Evolutionary conservation across 2,113 vertebrate species (phyloP).

Genomic region (Aphyosemion australe): DNA sequence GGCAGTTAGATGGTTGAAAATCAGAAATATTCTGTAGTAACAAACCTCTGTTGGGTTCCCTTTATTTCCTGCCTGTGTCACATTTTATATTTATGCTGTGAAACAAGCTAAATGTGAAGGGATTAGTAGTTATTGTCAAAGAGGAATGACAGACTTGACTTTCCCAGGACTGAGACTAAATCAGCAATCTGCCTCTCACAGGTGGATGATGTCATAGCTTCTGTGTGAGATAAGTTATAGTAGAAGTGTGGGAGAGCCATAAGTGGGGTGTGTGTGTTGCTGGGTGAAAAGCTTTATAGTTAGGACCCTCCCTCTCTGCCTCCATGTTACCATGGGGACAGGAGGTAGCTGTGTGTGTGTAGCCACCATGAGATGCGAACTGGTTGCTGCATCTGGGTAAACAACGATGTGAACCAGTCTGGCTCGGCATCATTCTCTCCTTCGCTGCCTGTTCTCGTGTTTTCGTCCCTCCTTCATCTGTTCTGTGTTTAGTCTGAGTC

Average conservation of each 20-base stretch:
- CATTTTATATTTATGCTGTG: neutral
- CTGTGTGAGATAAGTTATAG: neutral
- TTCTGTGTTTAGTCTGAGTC: neutral
- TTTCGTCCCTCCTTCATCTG: slow-evolving; percentile 5
- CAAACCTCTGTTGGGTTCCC: too few relatives aligned
- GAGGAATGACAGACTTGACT: neutral
- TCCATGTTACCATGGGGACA: slow-evolving; percentile 70
- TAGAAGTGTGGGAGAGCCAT: slow-evolving; percentile 12
- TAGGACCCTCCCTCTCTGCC: slow-evolving; percentile 54
- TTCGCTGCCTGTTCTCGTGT: neutral
- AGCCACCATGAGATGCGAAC: slow-evolving; percentile 42
- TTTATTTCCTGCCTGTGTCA: neutral
- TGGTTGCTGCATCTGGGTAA: slow-evolving; percentile 35
- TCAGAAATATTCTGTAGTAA: too few relatives aligned
- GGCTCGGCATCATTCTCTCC: slow-evolving; percentile 2
- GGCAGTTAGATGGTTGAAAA: neutral
- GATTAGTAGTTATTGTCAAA: neutral
- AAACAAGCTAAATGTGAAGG: neutral
- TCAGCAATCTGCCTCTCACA: neutral
- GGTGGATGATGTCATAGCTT: slow-evolving; percentile 25
- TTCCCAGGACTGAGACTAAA: slow-evolving; percentile 2
- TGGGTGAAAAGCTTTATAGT: slow-evolving; percentile 66
- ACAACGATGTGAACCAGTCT: slow-evolving; percentile 11
- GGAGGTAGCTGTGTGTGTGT: slow-evolving; percentile 37
- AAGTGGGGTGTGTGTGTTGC: slow-evolving; percentile 49